Percentiles rank a stretch among this genome's conserved stretches.
Conservation (phyloP, 2,797 vertebrate genomes). For the Catamblyrhynchus diadema region DNA sequence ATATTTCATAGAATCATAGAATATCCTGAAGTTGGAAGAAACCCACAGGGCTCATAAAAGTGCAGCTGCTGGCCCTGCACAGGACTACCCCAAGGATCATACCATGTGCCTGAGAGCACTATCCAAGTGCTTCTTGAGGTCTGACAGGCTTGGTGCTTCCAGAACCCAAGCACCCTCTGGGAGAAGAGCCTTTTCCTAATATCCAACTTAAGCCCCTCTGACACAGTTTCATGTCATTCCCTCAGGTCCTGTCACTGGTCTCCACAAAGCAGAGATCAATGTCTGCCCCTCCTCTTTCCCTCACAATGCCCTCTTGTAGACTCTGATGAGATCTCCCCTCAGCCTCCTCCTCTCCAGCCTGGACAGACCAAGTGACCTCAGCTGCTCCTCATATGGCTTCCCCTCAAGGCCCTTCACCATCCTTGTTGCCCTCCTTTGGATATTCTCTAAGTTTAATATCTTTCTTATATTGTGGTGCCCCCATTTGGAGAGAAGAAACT, state of each 20-base stretch:
- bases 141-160: not conserved
- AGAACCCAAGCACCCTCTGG: not conserved
- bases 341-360: not conserved
- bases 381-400: not conserved
- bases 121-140: not conserved
- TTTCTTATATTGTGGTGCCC: fast-evolving
- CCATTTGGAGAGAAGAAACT: not conserved
- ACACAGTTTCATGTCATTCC: not conserved
- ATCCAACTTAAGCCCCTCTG: not conserved
- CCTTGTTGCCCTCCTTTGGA: not conserved
- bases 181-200: not conserved
- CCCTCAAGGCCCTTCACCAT: not conserved
- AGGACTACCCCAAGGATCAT: not conserved
- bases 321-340: not conserved
- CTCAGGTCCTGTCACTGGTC: not conserved
- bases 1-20: not conserved
- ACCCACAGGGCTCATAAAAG: not conserved
- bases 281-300: not conserved
- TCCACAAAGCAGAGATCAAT: not conserved
- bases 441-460: not conserved
- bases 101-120: not conserved
- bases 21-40: not conserved
- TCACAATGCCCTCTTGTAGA: not conserved
- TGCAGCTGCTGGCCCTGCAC: not conserved
- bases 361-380: not conserved